These are phyloP conservation scores for Nezara viridula DNA, from an alignment of 2,888 invertebrate genomes.

Conservation along the genomic window DNA sequence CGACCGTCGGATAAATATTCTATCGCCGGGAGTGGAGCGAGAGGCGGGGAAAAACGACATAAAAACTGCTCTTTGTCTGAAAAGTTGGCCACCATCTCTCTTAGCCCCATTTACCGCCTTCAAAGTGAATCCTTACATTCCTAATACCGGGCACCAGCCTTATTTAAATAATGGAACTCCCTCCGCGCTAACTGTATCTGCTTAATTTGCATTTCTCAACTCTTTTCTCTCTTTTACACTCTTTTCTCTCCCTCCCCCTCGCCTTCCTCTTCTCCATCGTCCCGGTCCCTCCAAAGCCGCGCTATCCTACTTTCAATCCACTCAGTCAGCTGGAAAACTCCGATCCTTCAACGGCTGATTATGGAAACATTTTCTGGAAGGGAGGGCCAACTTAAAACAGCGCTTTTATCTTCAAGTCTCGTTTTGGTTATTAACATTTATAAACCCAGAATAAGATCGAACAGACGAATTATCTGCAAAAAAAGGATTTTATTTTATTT, in stretches of 20 bases:
- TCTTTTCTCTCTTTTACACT: conserved; percentile 38
- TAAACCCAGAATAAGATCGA: neutral
- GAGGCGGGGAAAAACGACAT: conserved; percentile 54
- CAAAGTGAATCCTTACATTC: conserved; percentile 53
- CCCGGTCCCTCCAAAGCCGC: neutral
- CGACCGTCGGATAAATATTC: conserved; percentile 54
- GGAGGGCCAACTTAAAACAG: conserved; percentile 52
- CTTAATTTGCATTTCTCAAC: conserved; percentile 41
- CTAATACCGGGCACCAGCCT: conserved; percentile 45
- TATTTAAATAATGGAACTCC: conserved; percentile 58
- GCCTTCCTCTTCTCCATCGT: neutral
- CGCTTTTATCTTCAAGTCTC: conserved; percentile 40
- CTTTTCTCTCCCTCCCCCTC: neutral
- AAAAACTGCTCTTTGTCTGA: conserved; percentile 59
- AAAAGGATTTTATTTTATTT: too few relatives aligned
- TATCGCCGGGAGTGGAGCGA: conserved; percentile 25
- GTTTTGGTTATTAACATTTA: neutral
- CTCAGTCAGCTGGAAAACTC: conserved; percentile 41
- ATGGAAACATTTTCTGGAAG: conserved; percentile 2
- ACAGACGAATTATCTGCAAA: neutral
- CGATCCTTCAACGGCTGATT: conserved; percentile 27
- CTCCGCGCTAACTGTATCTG: conserved; percentile 40
- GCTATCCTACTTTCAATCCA: neutral
- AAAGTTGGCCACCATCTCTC: conserved; percentile 56
- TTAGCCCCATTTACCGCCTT: conserved; percentile 58